Evolutionary conservation across 1,140 invertebrate species (phyloP), one percentile per base, ranked within the genome.

Genomic region (Cotesia glomerata): DNA sequence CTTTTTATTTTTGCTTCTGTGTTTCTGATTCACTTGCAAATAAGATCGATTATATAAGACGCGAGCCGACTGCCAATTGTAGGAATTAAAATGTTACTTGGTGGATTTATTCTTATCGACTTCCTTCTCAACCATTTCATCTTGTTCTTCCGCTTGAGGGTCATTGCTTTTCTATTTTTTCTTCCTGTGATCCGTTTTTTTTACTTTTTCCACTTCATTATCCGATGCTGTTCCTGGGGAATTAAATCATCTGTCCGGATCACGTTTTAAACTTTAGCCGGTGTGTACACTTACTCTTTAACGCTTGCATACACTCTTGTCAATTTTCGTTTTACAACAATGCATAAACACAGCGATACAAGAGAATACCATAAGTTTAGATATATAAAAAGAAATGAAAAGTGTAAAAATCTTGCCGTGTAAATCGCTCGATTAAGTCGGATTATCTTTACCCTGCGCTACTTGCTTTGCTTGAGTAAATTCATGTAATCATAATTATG

Each of bases 21-120:
- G 39, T 9, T 45, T 45, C 72, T 76, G 76, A 83, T 82, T 83
- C 80, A 80, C 78, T 83, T 82, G 79, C 77, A 82, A 83, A 82
- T 78, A 80, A 81, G 80, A 79, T 80, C 80, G 82, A 83, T 83
- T 83, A 83, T 83, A 80, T 80, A 72, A 76, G 71, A 80, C 77
- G 77, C 77, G 72, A 72, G 62, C n/a, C 35, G 77, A 80, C 77
- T 83, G 72, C 75, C 76, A 80, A 83, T 79, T 75, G 69, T 63
- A 72, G 73, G 74, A 81, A 81, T 83, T 81, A 83, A 81, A 81
- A 81, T 77, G 78, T 79, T 78, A 68, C 61, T 63, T 71, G 69
- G 54, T 52, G 68, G 5, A 45, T 45, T 45, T 11, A 45, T 45
- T 45, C 75, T 74, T 76, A 71, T 76, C 73, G 36, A 74, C 63